These are phyloP conservation scores for Ormyrus pomaceus DNA, from an alignment of 2,888 invertebrate genomes.

Conservation along the genomic window DNA sequence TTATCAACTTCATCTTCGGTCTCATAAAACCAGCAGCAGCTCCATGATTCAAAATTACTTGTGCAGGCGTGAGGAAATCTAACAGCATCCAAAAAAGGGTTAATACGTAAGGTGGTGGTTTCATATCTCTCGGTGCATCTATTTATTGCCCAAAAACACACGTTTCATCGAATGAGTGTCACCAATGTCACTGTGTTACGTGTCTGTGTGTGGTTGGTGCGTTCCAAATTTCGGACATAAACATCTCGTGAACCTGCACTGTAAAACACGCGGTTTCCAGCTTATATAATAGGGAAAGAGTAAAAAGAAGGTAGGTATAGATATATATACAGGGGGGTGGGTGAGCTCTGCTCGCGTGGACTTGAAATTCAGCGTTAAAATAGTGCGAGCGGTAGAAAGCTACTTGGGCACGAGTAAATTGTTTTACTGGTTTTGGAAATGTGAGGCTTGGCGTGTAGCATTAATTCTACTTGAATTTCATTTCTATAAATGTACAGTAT, in stretches of 20 bases:
- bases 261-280: background rate
- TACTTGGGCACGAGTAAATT: conserved; percentile 35
- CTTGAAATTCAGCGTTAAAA: conserved; percentile 35
- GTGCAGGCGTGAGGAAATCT: background rate
- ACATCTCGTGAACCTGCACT: conserved; percentile 15
- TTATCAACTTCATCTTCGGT: background rate
- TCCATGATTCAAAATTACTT: background rate
- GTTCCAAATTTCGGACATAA: background rate
- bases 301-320: conserved; percentile 14
- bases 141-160: background rate
- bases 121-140: background rate
- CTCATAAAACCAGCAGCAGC: conserved; percentile 6
- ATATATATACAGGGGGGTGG: background rate
- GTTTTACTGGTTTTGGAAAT: conserved; percentile 21
- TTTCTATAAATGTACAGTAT: too few relatives aligned
- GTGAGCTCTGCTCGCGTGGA: background rate
- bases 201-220: too few relatives aligned
- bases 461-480: too few relatives aligned
- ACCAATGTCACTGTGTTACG: background rate
- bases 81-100: conserved; percentile 14
- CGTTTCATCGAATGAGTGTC: background rate
- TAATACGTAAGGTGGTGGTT: background rate
- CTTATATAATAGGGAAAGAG: background rate
- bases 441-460: background rate
- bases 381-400: background rate